These are phyloP conservation scores for Apamea monoglypha DNA, from an alignment of 2,888 invertebrate species.

Conservation along the genomic window DNA sequence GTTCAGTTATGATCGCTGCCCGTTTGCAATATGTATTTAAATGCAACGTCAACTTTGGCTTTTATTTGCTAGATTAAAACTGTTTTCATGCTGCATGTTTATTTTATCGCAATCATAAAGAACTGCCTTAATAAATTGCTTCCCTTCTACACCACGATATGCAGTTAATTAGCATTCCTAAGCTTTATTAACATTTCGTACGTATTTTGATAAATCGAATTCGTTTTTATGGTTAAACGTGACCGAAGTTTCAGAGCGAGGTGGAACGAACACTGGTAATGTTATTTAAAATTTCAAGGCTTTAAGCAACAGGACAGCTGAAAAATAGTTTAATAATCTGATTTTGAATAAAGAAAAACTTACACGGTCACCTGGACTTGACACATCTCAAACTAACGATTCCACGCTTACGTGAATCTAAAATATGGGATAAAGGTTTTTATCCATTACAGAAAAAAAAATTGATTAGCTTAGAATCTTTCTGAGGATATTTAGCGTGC, in stretches of 20 bases:
- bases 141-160: conserved; percentile 32
- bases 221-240: conserved; percentile 45
- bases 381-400: conserved; percentile 1
- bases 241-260: conserved; percentile 32
- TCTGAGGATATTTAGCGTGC: not conserved
- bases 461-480: not conserved
- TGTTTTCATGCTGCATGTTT: conserved; percentile 15
- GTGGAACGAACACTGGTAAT: conserved; percentile 31
- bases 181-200: conserved; percentile 38
- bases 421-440: not conserved
- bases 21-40: conserved; percentile 4
- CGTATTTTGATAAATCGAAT: conserved; percentile 45
- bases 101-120: conserved; percentile 18
- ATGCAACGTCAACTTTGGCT: not conserved
- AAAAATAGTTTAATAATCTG: conserved; percentile 8
- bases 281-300: conserved; percentile 48
- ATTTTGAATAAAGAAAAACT: conserved; percentile 10
- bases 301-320: conserved; percentile 25
- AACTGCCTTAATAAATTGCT: conserved; percentile 11
- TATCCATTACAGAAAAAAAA: not conserved
- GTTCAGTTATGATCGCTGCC: conserved; percentile 18
- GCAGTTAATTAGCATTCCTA: conserved; percentile 36
- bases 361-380: not conserved
- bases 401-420: not conserved
- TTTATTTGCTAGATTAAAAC: not conserved